phyloP scores from a whole-genome alignment of 2,113 vertebrate species.

The Periophthalmus modestus region DNA sequence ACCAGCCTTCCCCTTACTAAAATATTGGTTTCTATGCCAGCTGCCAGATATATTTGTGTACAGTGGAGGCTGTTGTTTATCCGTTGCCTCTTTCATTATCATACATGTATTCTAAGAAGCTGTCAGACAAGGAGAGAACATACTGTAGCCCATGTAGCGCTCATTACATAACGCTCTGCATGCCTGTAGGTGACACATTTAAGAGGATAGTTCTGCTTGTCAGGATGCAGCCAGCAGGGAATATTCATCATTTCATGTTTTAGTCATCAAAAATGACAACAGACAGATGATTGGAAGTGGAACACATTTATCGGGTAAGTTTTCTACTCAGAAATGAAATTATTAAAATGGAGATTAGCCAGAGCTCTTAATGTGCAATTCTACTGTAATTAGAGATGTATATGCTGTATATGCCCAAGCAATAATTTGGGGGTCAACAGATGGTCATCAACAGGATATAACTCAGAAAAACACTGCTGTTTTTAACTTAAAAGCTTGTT shows the following conservation, averaged over 20 bases:
- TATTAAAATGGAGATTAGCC: not conserved
- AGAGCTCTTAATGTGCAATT: not conserved
- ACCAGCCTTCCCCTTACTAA: not conserved
- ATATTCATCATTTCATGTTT: constrained; percentile 54
- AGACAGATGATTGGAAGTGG: constrained; percentile 46
- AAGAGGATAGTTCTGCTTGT: constrained; percentile 56
- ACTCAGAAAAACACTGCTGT: constrained; percentile 33
- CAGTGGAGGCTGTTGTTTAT: constrained; percentile 29
- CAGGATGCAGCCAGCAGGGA: constrained; percentile 41
- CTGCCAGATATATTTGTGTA: constrained; percentile 5
- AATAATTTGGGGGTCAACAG: constrained; percentile 56
- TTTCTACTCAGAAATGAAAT: constrained; percentile 21
- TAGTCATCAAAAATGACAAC: constrained; percentile 49
- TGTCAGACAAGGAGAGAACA: constrained; percentile 27
- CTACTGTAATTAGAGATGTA: not conserved
- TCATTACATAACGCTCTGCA: constrained; percentile 55
- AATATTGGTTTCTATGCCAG: constrained; percentile 8
- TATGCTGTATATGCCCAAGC: constrained; percentile 11
- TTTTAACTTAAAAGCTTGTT: constrained; percentile 42
- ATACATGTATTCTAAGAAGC: constrained; percentile 27
- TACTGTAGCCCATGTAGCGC: constrained; percentile 35
- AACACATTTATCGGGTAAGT: constrained; percentile 24
- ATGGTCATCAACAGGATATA: constrained; percentile 64
- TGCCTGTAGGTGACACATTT: constrained; percentile 46
- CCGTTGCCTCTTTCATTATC: constrained; percentile 19